Percentiles rank a stretch among this genome's conserved stretches.
These are phyloP conservation scores for Morus bassanus DNA, from an alignment of 2,797 vertebrate genomes.

Conservation along the genomic window DNA sequence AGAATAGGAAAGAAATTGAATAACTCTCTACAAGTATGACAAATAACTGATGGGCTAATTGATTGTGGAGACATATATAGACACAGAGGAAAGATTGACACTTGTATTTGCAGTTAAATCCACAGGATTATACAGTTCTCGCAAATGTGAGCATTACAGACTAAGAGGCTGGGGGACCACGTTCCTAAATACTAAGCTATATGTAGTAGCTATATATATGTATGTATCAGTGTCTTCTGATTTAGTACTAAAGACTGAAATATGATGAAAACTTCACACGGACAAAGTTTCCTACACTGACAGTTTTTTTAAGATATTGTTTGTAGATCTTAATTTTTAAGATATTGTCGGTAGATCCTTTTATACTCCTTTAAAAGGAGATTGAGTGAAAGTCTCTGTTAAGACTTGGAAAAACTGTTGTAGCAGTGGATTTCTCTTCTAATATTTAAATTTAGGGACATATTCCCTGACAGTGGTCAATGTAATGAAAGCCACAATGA, in stretches of 20 bases:
- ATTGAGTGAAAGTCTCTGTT: neutral
- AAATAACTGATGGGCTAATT: neutral
- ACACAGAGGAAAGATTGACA: neutral
- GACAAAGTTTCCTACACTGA: neutral
- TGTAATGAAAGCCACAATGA: neutral
- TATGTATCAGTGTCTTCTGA: neutral
- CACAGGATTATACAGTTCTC: neutral
- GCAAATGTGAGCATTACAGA: neutral
- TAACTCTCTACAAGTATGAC: neutral
- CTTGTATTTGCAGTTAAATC: neutral
- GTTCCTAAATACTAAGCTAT: neutral
- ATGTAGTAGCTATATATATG: neutral
- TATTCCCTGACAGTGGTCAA: neutral
- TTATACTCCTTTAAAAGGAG: neutral
- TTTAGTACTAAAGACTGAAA: neutral
- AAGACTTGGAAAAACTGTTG: neutral
- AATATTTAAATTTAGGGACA: neutral
- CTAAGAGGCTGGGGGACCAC: neutral
- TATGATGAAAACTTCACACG: neutral
- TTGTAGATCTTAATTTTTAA: neutral
- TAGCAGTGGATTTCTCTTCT: neutral
- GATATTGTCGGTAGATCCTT: neutral
- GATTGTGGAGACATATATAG: neutral
- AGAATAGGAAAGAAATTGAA: neutral
- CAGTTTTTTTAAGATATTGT: neutral